These are phyloP conservation scores for Proisotoma minuta DNA, from an alignment of 2,888 invertebrate species.

Conservation along the genomic window DNA sequence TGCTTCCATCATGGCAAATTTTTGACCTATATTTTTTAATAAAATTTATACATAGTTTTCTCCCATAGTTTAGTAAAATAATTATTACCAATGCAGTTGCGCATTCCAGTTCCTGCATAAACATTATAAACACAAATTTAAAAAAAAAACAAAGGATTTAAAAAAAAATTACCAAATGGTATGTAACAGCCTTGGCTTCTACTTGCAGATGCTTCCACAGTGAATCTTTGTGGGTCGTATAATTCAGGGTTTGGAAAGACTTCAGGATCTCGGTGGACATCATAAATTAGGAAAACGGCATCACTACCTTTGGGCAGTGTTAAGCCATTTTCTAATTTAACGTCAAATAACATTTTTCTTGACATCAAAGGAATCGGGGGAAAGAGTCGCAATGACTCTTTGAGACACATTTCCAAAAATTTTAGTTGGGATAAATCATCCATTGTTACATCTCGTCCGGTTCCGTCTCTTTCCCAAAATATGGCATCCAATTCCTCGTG, in stretches of 20 bases:
- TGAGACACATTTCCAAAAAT: slow-evolving; percentile 10
- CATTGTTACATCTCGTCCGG: not conserved
- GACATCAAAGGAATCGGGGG: not conserved
- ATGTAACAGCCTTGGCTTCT: not conserved
- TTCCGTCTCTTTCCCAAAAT: not conserved
- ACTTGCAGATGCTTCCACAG: not conserved
- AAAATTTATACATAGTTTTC: not conserved
- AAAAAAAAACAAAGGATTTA: too few species aligned
- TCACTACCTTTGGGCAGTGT: not conserved
- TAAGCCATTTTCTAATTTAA: slow-evolving; percentile 5
- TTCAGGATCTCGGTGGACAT: not conserved
- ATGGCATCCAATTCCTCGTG: slow-evolving; percentile 4
- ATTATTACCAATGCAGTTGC: not conserved
- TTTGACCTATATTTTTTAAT: not conserved
- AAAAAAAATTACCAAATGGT: too few species aligned
- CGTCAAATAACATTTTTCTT: not conserved
- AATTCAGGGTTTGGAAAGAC: not conserved
- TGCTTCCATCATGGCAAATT: not conserved
- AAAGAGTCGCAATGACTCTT: not conserved
- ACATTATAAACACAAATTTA: too few species aligned
- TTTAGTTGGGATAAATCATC: not conserved
- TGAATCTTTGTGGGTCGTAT: not conserved
- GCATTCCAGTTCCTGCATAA: not conserved
- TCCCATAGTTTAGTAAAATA: not conserved
- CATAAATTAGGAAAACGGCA: not conserved